phyloP scores from a whole-genome alignment of 2,113 vertebrate species.

The Trogon melanurus region DNA sequence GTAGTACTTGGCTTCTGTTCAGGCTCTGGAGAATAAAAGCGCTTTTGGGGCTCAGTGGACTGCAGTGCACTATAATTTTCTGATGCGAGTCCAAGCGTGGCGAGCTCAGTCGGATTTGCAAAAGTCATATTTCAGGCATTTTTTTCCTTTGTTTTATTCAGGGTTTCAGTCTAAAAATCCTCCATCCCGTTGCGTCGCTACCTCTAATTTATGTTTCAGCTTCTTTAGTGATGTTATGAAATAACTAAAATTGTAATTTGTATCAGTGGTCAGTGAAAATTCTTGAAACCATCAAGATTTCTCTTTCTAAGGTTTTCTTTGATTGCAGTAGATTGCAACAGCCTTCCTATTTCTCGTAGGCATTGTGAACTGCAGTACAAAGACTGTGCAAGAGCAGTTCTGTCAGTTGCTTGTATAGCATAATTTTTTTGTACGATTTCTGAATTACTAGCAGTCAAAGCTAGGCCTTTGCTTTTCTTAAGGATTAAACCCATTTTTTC shows the following conservation, averaged over 20 bases:
- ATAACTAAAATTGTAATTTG: neutral
- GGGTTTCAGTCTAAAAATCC: neutral
- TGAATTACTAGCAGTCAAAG: neutral
- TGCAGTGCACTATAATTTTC: neutral
- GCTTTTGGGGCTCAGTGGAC: neutral
- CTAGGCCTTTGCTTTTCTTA: neutral
- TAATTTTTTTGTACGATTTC: neutral
- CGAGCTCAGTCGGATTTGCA: neutral
- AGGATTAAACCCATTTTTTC: neutral
- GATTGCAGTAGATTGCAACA: neutral
- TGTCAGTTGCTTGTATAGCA: neutral
- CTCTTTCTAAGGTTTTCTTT: neutral
- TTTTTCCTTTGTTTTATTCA: neutral
- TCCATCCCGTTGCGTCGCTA: neutral
- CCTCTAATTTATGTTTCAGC: neutral
- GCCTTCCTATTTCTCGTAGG: neutral
- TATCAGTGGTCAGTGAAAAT: neutral
- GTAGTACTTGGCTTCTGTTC: neutral
- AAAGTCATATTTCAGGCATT: neutral
- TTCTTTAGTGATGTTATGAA: neutral
- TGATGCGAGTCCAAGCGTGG: neutral
- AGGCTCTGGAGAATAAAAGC: neutral
- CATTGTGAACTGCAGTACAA: neutral
- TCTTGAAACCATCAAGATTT: neutral
- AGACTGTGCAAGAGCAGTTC: neutral